Evolutionary conservation across 2,888 invertebrate species (phyloP).

Genomic region (Luperina testacea): DNA sequence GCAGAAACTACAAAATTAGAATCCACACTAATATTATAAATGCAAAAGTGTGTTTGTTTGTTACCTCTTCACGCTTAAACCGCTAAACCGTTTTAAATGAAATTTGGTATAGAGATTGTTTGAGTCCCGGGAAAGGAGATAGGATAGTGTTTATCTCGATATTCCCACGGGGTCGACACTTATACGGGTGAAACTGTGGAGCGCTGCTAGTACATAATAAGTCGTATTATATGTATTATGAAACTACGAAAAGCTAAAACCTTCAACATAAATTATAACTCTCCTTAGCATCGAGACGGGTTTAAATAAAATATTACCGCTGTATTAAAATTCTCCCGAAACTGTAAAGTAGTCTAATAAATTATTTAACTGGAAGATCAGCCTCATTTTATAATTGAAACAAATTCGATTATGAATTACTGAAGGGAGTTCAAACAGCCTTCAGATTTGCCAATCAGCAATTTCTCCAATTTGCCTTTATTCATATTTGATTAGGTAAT

Average conservation of each 20-base stretch:
- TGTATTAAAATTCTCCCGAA: constrained; percentile 13
- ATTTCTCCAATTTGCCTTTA: constrained; percentile 56
- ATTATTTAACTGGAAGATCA: constrained; percentile 52
- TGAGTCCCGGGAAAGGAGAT: no score
- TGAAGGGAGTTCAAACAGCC: constrained; percentile 51
- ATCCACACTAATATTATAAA: no score
- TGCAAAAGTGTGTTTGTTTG: no score
- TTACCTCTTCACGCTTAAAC: no score
- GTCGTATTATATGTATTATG: neutral
- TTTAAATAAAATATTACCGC: constrained; percentile 20
- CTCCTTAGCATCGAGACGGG: neutral
- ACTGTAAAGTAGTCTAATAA: constrained; percentile 46
- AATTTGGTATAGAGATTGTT: no score
- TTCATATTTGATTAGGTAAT: constrained; percentile 61
- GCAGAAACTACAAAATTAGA: neutral
- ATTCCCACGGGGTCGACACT: no score
- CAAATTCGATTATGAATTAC: constrained; percentile 62
- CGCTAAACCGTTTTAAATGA: no score
- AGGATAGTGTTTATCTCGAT: no score
- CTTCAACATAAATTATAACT: neutral
- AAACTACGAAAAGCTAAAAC: neutral
- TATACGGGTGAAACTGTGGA: no score
- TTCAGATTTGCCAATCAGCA: constrained; percentile 61
- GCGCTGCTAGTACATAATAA: neutral
- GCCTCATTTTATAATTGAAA: constrained; percentile 60